Conservation (phyloP, 2,888 invertebrate species). For the Norana najaformis region DNA sequence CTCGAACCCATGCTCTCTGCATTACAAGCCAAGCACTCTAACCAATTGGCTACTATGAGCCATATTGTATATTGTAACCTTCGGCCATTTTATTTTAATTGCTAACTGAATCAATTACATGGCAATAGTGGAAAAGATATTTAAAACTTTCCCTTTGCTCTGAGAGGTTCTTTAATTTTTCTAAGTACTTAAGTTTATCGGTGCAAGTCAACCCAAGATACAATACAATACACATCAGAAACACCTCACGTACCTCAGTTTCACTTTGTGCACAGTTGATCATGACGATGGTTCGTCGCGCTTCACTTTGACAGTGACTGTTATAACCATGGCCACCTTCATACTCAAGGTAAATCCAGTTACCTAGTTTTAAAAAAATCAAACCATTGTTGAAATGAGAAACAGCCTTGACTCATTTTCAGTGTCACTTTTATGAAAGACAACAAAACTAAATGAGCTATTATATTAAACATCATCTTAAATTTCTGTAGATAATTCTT, state of each 20-base stretch:
- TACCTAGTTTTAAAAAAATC: constrained; percentile 45
- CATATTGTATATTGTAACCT: background rate
- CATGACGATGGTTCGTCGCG: constrained; percentile 48
- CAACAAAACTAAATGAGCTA: too few species aligned
- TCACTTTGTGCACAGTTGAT: constrained; percentile 48
- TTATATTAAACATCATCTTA: background rate
- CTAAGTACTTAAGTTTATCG: background rate
- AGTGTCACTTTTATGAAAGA: too few species aligned
- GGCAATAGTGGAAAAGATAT: background rate
- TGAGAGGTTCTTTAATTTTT: background rate
- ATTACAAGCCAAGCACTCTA: too few species aligned
- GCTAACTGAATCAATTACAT: background rate
- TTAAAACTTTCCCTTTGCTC: background rate
- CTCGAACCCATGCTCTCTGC: too few species aligned
- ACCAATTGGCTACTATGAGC: too few species aligned
- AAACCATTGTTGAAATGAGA: background rate
- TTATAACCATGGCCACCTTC: constrained; percentile 45
- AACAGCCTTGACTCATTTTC: background rate
- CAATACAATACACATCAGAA: background rate
- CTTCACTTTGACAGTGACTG: constrained; percentile 45
- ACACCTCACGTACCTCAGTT: constrained; percentile 30
- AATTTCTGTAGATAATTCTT: too few species aligned
- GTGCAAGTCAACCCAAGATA: background rate
- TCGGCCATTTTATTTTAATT: too few species aligned
- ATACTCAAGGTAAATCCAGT: constrained; percentile 54